A percentile compares a stretch with the other conserved stretches of the same genome.
These are phyloP conservation scores for Tribolium madens DNA, from an alignment of 1,140 invertebrate species.

Conservation along the genomic window DNA sequence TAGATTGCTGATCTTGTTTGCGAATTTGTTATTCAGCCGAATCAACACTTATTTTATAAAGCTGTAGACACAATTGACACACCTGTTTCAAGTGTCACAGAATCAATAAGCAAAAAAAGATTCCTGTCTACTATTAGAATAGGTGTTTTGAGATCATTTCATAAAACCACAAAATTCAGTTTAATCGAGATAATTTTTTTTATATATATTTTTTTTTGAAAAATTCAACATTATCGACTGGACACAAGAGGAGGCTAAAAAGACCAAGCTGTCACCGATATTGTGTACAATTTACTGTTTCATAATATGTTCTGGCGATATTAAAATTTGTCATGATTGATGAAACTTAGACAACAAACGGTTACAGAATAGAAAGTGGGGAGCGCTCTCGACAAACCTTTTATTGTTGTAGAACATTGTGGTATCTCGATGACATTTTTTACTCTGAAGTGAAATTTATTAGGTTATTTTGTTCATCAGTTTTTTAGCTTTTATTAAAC, in stretches of 20 bases:
- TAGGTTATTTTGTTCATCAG: conserved; percentile 53
- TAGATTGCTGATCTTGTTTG: conserved; percentile 52
- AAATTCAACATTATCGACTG: conserved; percentile 32
- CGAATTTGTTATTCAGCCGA: conserved; percentile 30
- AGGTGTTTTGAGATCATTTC: too few species aligned
- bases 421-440: conserved; percentile 56
- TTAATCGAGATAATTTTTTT: too few species aligned
- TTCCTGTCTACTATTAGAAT: too few species aligned
- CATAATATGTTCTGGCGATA: conserved; percentile 62
- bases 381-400: conserved; percentile 50
- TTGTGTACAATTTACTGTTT: conserved; percentile 61
- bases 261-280: conserved; percentile 57
- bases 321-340: conserved; percentile 65
- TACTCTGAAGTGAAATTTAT: conserved; percentile 57
- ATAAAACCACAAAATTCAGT: too few species aligned
- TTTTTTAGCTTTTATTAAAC: conserved; percentile 41
- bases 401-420: conserved; percentile 58
- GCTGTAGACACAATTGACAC: conserved; percentile 11
- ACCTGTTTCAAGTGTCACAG: not conserved
- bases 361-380: conserved; percentile 54
- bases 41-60: conserved; percentile 1
- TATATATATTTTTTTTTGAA: not conserved
- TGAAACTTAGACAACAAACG: conserved; percentile 62
- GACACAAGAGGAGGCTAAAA: conserved; percentile 30
- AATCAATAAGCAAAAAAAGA: too few species aligned